Base-by-base conservation (phyloP, 2,113 vertebrate species). In the Menura novaehollandiae region DNA sequence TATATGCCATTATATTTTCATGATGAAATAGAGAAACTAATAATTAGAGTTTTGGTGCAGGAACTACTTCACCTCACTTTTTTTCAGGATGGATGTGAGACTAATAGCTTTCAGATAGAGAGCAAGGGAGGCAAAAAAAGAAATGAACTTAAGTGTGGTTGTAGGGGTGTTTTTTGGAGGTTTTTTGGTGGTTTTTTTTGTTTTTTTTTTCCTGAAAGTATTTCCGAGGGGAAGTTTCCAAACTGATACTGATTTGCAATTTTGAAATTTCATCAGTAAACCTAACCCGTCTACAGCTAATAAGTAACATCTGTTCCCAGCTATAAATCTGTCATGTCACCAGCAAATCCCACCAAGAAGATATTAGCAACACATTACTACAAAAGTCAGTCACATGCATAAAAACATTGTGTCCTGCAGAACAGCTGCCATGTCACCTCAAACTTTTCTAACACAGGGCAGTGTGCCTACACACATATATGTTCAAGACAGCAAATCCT, bases 251-350 rank as follows among this genome's bases (percentile, higher is more conserved):
- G 28, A 51, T 76, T 95, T 91, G 66, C 59, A 89, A 21, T 94
- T 97, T 92, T 97, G 53, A 35, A 90, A 79, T 95, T 91, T 88
- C 74, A 41, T 4, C 28, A 67, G 32, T 68, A 85, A 56, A 67
- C 66, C 66, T 91, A 92, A 83, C 28, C 91, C 52, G 83, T 95
- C 75, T 85, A 67, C 20, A 95, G 71, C 43, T 96, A 53, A 97
- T 86, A 89, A 68, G 44, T 33, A 95, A 95, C 95, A 97, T 97
- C 83, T 97, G 97, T 94, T 98, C 66, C 91, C 12, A 46, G 23
- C 84, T 85, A 73, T 97, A 96, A 97, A 97, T 97, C 88, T 87
- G 62, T 92, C 71, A 62, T 56, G 78, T 88, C 91, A 97, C 58
- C 71, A 82, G 86, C 76, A 97, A 96, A 94, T 91, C 56, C 76